These are phyloP conservation scores for Melanotaenia parkinsoni DNA, from an alignment of 2,797 vertebrate genomes.

Conservation along the genomic window DNA sequence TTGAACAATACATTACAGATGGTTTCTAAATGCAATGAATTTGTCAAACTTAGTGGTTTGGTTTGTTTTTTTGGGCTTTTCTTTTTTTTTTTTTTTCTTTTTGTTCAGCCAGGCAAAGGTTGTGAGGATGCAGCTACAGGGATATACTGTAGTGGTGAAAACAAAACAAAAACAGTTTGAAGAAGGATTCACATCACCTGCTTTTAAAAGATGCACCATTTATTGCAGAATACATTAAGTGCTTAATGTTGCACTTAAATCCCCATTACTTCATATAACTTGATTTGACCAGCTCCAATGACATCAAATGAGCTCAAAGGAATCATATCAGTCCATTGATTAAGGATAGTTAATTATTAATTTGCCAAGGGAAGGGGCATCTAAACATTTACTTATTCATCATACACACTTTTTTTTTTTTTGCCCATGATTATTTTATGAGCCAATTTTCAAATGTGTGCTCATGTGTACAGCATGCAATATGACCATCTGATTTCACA, in stretches of 20 bases:
- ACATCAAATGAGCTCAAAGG: constrained; percentile 5
- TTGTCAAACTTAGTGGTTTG: neutral
- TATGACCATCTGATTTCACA: constrained; percentile 22
- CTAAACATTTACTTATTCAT: constrained; percentile 74
- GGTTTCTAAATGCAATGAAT: neutral
- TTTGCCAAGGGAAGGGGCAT: constrained; percentile 19
- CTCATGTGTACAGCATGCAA: constrained; percentile 22
- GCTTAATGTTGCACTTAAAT: neutral
- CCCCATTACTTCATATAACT: neutral
- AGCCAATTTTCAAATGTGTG: constrained; percentile 43
- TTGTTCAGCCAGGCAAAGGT: neutral
- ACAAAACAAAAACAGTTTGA: too few relatives aligned
- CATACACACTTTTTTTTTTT: constrained; percentile 40
- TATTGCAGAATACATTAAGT: constrained; percentile 2
- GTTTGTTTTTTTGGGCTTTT: neutral
- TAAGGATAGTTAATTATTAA: constrained; percentile 59
- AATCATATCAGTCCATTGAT: constrained; percentile 18
- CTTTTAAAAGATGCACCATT: constrained; percentile 5
- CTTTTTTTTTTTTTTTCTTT: neutral
- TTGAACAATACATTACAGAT: neutral
- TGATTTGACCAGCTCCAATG: neutral
- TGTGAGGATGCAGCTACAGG: neutral
- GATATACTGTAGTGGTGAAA: neutral
- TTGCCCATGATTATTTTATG: constrained; percentile 54
- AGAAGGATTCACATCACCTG: too few relatives aligned